These are phyloP conservation scores for Latrodectus geometricus DNA, from an alignment of 1,140 invertebrate species.

Conservation along the genomic window DNA sequence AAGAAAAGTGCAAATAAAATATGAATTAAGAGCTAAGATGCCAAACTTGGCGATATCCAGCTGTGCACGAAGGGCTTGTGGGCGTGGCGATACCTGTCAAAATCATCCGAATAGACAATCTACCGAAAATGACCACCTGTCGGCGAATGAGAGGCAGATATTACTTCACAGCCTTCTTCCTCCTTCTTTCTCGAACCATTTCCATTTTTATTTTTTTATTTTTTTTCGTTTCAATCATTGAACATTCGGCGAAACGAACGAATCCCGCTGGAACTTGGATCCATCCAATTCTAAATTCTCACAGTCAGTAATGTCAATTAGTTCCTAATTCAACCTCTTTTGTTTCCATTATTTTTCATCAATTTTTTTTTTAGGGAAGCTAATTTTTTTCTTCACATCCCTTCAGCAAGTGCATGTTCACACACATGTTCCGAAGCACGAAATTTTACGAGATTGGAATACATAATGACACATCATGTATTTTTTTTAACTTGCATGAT, in stretches of 20 bases:
- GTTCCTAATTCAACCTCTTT: neutral
- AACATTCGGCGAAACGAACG: neutral
- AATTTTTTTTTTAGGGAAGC: neutral
- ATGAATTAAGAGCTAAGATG: neutral
- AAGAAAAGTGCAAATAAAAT: no score
- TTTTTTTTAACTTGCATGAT: neutral
- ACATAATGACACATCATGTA: neutral
- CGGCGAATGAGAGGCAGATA: slow-evolving; percentile 13
- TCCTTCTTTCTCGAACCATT: no score
- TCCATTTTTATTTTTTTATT: slow-evolving; percentile 9
- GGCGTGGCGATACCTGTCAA: slow-evolving; percentile 37
- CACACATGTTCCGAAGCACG: neutral
- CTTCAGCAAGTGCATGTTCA: slow-evolving; percentile 5
- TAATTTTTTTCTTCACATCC: neutral
- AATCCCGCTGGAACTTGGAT: slow-evolving; percentile 17
- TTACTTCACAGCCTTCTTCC: no score
- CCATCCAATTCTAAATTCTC: neutral
- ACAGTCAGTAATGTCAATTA: slow-evolving; percentile 10
- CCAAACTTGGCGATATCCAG: slow-evolving; percentile 14
- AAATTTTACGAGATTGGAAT: slow-evolving; percentile 1
- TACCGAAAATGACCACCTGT: slow-evolving; percentile 52
- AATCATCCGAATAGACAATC: slow-evolving; percentile 35
- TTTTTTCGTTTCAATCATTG: neutral
- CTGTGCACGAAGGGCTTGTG: neutral
- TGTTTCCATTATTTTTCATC: neutral